Base-by-base conservation (phyloP, 1,140 invertebrate genomes). In the Drosophila ananassae region DNA sequence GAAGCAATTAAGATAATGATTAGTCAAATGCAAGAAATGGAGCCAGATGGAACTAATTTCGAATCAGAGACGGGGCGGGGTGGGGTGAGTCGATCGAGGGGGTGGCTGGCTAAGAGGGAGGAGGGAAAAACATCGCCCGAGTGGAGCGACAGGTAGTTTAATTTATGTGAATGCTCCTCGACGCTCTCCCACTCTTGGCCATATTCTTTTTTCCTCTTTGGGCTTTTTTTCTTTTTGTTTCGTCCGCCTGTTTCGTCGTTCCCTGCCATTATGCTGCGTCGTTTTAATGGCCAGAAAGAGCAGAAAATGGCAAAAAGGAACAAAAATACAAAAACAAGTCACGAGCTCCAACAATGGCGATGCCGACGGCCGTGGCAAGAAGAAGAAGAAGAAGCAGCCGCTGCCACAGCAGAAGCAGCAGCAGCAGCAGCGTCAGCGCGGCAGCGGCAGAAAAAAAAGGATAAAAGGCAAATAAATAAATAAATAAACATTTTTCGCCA, bases 251-350 rank as follows among this genome's bases (percentile, higher is more conserved):
- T 55, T 67, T 71, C 52, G 80, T 71, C 52, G 80, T 75, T 83
- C 75, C 78, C 61, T 84, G 83, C 79, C 83, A 89, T 89, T 89
- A 89, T 89, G 83, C 83, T 89, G 83, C 84, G 83, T 89, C 83
- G 76, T 89, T 89, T 89, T 89, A 89, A 89, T 89, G 83, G 83
- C 72, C 71, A 80, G 51, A 44, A 67, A 46, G 9, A 51, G 75
- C 21, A 59, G 55, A 51, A 61, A 55, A 39, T 47, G 28, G 53
- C n/a, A 25, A 32, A 54, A 66, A 68, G 28, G 66, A 25, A 24
- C 44, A 57, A 25, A 56, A 50, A 56, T 54, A 63, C 73, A 82
- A 66, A 71, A 59, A 50, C 71, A 68, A 85, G 82, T 87, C 82
- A 87, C 83, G 82, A 87, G 78, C 67, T 64, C 63, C 77, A 76